Evolutionary conservation across 2,113 vertebrate species (phyloP).

Genomic region (Nyctibius bracteatus): DNA sequence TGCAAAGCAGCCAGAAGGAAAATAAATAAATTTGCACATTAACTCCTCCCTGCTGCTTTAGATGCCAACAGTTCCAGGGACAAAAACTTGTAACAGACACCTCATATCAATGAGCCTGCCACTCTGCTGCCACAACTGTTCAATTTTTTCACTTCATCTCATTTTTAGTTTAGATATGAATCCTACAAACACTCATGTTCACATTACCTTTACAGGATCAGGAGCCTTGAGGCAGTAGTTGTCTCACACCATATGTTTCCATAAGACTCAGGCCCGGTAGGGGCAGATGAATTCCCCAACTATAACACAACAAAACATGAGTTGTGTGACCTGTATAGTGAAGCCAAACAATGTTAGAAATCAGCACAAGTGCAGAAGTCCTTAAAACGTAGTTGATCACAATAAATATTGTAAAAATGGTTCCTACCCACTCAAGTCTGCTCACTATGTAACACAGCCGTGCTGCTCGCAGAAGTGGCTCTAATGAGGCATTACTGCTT

Average conservation of each 20-base stretch:
- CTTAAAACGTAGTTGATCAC: rapidly evolving
- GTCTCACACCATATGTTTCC: not conserved
- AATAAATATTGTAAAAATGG: not conserved
- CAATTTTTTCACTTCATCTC: not conserved
- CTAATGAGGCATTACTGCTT: not conserved
- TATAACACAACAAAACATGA: not conserved
- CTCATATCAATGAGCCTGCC: not conserved
- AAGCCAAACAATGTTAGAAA: not conserved
- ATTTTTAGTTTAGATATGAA: not conserved
- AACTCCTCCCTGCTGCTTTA: not conserved
- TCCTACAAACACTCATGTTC: not conserved
- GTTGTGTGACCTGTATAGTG: not conserved
- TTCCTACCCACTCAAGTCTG: not conserved
- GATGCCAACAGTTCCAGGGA: not conserved
- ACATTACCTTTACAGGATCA: not conserved
- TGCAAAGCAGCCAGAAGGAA: not conserved
- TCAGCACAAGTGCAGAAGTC: not conserved
- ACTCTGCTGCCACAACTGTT: not conserved
- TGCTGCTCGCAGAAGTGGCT: rapidly evolving
- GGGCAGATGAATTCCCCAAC: not conserved
- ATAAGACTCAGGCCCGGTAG: rapidly evolving
- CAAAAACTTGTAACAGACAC: not conserved
- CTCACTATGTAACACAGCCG: not conserved
- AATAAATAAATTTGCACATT: not conserved
- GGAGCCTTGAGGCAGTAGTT: not conserved